Evolutionary conservation across 2,113 vertebrate species (phyloP).

Genomic region (Malaclemys terrapin): DNA sequence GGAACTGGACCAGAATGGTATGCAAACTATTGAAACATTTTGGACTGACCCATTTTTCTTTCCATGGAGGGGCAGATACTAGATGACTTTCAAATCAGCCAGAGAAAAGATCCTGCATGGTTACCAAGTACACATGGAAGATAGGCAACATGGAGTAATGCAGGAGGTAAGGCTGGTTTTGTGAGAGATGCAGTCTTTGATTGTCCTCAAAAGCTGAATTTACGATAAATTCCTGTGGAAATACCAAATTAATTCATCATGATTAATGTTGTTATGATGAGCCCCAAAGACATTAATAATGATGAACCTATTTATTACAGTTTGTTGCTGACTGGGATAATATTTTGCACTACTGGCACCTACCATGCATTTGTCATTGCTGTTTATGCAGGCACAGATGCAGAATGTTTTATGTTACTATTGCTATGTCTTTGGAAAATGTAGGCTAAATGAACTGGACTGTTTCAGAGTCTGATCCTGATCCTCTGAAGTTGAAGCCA

Average conservation of each 20-base stretch:
- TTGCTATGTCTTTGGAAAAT: constrained; percentile 38
- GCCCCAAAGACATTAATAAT: constrained; percentile 58
- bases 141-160: neutral
- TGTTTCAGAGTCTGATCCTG: neutral
- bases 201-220: constrained; percentile 41
- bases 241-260: constrained; percentile 59
- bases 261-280: constrained; percentile 70
- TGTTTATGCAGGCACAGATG: constrained; percentile 55
- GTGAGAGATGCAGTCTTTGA: neutral
- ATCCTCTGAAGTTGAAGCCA: neutral
- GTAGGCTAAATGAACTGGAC: neutral
- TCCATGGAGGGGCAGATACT: neutral
- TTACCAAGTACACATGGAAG: neutral
- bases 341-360: constrained; percentile 45
- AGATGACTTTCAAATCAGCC: neutral
- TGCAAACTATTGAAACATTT: neutral
- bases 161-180: neutral
- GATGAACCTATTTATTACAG: constrained; percentile 69
- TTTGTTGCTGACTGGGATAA: constrained; percentile 52
- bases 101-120: fast-evolving
- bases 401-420: constrained; percentile 12
- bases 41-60: neutral
- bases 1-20: neutral
- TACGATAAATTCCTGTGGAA: constrained; percentile 17
- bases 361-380: constrained; percentile 54